These are phyloP conservation scores for Tragelaphus strepsiceros DNA, from an alignment of 2,113 vertebrate species.

Conservation along the genomic window DNA sequence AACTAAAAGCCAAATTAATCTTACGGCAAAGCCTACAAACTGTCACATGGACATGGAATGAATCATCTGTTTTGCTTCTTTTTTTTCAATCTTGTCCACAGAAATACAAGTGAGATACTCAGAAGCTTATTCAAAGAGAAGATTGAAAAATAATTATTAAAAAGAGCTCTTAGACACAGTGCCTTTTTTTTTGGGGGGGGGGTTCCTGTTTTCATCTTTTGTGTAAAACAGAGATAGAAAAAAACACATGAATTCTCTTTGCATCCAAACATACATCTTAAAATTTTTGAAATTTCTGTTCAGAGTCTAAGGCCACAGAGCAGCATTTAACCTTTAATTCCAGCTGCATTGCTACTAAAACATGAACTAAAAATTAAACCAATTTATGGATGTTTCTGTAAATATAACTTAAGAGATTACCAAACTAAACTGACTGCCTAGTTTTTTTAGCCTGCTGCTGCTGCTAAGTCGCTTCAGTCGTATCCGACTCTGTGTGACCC, in stretches of 20 bases:
- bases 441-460: background rate
- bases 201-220: background rate
- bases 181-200: background rate
- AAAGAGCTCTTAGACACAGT: background rate
- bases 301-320: background rate
- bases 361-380: background rate
- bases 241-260: conserved; percentile 1
- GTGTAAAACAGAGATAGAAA: background rate
- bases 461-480: too few species aligned
- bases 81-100: background rate
- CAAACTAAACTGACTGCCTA: background rate
- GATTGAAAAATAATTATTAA: background rate
- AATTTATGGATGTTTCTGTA: background rate
- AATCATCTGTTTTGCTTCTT: conserved; percentile 23
- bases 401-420: background rate
- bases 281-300: background rate
- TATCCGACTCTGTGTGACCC: too few species aligned
- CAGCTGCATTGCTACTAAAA: background rate
- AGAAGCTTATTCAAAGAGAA: background rate
- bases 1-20: background rate
- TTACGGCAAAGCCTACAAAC: background rate
- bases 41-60: background rate
- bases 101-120: background rate
- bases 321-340: background rate
- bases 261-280: background rate